phyloP scores from a whole-genome alignment of 2,797 vertebrate species.

The Percopsis omiscomaycus region DNA sequence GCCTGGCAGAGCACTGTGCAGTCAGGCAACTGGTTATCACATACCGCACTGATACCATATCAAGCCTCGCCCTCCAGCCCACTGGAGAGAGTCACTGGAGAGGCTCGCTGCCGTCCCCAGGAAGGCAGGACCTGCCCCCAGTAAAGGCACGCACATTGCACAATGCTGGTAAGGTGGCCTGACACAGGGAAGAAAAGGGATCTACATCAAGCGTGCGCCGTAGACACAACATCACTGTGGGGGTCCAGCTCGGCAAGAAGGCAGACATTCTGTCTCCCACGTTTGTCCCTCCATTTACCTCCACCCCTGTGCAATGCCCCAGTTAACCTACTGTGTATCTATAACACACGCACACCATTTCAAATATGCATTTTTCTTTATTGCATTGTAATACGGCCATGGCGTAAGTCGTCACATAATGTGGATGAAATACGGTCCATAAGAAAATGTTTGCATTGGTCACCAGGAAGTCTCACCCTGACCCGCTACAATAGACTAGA shows the following conservation, averaged over 20 bases:
- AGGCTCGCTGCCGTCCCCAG: conserved; percentile 6
- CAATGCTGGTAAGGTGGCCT: conserved; percentile 17
- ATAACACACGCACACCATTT: too few relatives aligned
- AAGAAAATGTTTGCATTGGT: too few relatives aligned
- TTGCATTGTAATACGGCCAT: too few relatives aligned
- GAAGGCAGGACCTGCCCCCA: conserved; percentile 30
- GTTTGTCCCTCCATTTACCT: not conserved
- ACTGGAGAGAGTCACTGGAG: conserved; percentile 44
- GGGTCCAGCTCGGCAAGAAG: conserved; percentile 2
- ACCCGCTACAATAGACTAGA: not conserved
- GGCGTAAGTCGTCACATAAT: too few relatives aligned
- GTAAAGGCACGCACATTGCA: conserved; percentile 12
- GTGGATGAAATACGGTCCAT: too few relatives aligned
- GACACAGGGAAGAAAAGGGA: conserved; percentile 4
- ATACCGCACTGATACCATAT: conserved; percentile 58
- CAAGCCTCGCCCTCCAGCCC: conserved; percentile 52
- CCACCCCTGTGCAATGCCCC: conserved; percentile 4
- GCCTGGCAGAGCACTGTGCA: conserved; percentile 37
- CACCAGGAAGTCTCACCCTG: too few relatives aligned
- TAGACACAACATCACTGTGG: conserved; percentile 28
- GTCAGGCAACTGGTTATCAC: conserved; percentile 48
- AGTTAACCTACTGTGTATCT: too few relatives aligned
- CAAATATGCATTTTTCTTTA: too few relatives aligned
- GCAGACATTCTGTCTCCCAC: conserved; percentile 20
- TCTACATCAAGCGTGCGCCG: conserved; percentile 15